A percentile compares a stretch with the other conserved stretches of the same genome.
These are phyloP conservation scores for Penaeus vannamei DNA, from an alignment of 1,140 invertebrate species.

Conservation along the genomic window DNA sequence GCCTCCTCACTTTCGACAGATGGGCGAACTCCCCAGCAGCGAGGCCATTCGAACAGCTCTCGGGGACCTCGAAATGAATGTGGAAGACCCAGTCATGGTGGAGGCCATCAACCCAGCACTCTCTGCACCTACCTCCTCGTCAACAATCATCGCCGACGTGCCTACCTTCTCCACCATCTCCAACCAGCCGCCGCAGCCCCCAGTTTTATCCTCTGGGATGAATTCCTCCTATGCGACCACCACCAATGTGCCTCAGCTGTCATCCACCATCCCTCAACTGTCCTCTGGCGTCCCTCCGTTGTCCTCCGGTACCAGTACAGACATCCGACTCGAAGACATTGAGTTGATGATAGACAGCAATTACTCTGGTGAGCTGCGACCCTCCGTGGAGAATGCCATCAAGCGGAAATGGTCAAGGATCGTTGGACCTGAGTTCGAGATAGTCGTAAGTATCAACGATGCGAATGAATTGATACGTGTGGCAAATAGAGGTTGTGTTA, in stretches of 20 bases:
- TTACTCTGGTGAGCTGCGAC: constrained; percentile 77
- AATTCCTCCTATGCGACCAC: constrained; percentile 50
- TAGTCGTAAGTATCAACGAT: constrained; percentile 79
- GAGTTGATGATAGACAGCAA: constrained; percentile 75
- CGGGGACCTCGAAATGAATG: constrained; percentile 50
- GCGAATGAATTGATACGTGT: no score
- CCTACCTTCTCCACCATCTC: constrained; percentile 56
- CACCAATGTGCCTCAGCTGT: constrained; percentile 60
- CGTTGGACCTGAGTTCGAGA: constrained; percentile 86
- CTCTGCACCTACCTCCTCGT: constrained; percentile 47
- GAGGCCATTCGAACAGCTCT: constrained; percentile 60
- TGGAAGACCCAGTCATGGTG: constrained; percentile 31
- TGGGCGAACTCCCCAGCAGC: constrained; percentile 59
- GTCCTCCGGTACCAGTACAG: constrained; percentile 64
- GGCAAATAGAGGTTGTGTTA: no score
- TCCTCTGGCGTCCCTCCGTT: constrained; percentile 46
- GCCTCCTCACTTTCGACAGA: constrained; percentile 11
- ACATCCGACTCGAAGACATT: constrained; percentile 79
- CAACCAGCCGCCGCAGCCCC: constrained; percentile 46
- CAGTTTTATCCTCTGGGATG: constrained; percentile 34
- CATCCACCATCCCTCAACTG: constrained; percentile 50
- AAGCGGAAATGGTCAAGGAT: constrained; percentile 88
- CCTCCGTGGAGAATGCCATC: constrained; percentile 84
- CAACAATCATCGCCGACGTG: constrained; percentile 62
- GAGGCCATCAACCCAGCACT: constrained; percentile 62